Evolutionary conservation across 2,888 invertebrate species (phyloP), one percentile per base, ranked within the genome.

Genomic region (Xanthia icteritia): DNA sequence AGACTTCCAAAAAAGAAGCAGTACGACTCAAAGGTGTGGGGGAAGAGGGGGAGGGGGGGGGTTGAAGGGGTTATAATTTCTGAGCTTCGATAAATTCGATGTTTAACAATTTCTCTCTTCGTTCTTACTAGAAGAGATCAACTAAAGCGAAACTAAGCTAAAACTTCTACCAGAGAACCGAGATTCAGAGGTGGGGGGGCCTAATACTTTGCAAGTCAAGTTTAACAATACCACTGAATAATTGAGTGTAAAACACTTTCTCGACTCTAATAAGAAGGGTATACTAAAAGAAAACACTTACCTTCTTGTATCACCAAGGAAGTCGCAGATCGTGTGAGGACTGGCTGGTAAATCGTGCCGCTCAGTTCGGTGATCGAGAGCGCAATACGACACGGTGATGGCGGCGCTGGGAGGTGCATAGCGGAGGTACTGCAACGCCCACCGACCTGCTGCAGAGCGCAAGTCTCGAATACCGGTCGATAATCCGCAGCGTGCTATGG

Each of bases 401-500:
- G 23, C 3, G 39, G 20, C 39, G 9, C 23, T 11, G 9, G 17
- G 11, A 4, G 42, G 15, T 73, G 79, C 70, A 73, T 13, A 23
- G n/a, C 2, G 20, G 23, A n/a, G 11, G 1, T 64, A 42, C 27
- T 81, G 77, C 77, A 82, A 76, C 66, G 58, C 70, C 73, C 70
- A 51, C 65, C 0, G 23, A 36, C 2, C 36, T 20, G 15, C 8
- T 70, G 70, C 83, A 83, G 27, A 23, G 76, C 80, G 79, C 83
- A 83, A 56, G 73, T 58, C 61, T n/a, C 6, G 15, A 54, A 9
- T 27, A n/a, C 20, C 56, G 69, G 15, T 63, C 79, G 79, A 79
- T 65, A 65, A 8, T 36, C 64, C 80, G 80, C 74, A 80, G 68
- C 74, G 36, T 39, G 56, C 42, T 74, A 80, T 79, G 27, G 36